Evolutionary conservation across 2,797 vertebrate species (phyloP).

Genomic region (Coilia nasus): DNA sequence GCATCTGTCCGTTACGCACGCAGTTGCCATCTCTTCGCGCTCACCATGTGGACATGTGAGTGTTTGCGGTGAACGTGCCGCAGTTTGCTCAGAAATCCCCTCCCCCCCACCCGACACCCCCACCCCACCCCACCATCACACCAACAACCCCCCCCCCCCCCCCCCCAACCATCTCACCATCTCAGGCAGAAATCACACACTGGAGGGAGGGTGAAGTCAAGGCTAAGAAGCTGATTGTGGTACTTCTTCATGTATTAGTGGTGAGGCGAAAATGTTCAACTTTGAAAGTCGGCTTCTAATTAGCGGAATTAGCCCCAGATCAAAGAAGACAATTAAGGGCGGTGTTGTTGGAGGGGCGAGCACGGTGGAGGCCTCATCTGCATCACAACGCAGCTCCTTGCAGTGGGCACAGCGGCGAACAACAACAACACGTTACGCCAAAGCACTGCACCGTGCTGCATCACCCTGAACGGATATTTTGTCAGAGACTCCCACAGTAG

Average conservation of each 20-base stretch:
- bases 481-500: too few species aligned
- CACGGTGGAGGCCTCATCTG: slow-evolving; percentile 86
- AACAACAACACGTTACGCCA: too few species aligned
- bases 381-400: slow-evolving; percentile 79
- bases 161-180: not conserved
- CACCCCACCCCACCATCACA: too few species aligned
- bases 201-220: not conserved
- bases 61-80: slow-evolving; percentile 31
- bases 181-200: slow-evolving; percentile 12
- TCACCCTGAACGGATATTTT: too few species aligned
- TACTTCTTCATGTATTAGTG: slow-evolving; percentile 50
- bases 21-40: not conserved
- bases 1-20: slow-evolving; percentile 56
- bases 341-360: slow-evolving; percentile 75
- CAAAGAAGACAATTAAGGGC: slow-evolving; percentile 92
- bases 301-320: slow-evolving; percentile 87
- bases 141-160: too few species aligned
- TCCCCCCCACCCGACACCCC: not conserved
- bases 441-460: too few species aligned
- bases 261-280: slow-evolving; percentile 70
- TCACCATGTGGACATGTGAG: slow-evolving; percentile 30
- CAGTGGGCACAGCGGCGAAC: not conserved
- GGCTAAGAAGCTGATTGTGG: slow-evolving; percentile 31
- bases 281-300: slow-evolving; percentile 76
- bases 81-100: not conserved